phyloP scores from a whole-genome alignment of 2,113 vertebrate species.

The Edolisoma coerulescens region DNA sequence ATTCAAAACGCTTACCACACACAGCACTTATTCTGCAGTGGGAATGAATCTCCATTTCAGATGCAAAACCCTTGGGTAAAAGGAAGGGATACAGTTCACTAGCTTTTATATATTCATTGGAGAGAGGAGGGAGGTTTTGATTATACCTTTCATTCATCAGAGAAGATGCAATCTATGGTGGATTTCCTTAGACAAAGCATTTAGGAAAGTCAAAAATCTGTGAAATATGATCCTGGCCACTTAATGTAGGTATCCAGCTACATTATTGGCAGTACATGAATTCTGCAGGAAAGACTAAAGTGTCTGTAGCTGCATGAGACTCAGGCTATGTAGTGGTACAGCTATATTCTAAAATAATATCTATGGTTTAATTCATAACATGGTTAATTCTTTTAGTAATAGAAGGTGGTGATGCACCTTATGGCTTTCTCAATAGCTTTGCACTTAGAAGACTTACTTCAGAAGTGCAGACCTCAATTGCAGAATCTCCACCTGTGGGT shows the following conservation, averaged over 20 bases:
- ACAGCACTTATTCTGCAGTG: background rate
- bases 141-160: background rate
- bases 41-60: background rate
- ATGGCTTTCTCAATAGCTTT: background rate
- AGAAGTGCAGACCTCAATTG: background rate
- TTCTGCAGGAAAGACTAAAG: background rate
- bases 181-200: background rate
- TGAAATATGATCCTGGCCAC: background rate
- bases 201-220: background rate
- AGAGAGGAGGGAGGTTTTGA: background rate
- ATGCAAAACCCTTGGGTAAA: background rate
- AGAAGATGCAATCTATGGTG: background rate
- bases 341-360: background rate
- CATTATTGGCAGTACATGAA: background rate
- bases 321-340: background rate
- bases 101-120: background rate
- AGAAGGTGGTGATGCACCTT: background rate
- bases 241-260: background rate
- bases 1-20: conserved; percentile 17
- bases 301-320: background rate
- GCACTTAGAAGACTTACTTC: background rate
- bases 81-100: background rate
- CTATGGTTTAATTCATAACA: background rate
- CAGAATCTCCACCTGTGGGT: background rate
- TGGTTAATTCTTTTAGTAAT: background rate